A percentile compares a stretch with the other conserved stretches of the same genome.
phyloP scores from a whole-genome alignment of 2,888 invertebrate species.

The Galerucella pusilla region DNA sequence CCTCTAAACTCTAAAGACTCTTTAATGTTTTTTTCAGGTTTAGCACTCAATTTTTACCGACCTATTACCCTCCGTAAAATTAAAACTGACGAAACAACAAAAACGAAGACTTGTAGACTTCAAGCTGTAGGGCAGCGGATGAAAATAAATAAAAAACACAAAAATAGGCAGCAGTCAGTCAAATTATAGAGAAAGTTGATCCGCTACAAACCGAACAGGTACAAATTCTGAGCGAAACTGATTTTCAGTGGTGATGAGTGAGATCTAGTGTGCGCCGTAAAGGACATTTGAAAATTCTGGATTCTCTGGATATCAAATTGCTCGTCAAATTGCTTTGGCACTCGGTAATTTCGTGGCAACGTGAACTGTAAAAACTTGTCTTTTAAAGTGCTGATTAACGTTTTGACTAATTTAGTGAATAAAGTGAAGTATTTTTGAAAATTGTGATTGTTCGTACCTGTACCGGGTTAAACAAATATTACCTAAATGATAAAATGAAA shows the following conservation, averaged over 20 bases:
- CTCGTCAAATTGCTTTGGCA: too few relatives aligned
- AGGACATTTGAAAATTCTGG: conserved; percentile 15
- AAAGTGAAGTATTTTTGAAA: too few relatives aligned
- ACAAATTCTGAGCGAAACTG: conserved; percentile 41
- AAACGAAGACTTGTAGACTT: conserved; percentile 2
- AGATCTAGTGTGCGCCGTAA: conserved; percentile 17
- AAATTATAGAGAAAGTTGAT: conserved; percentile 21
- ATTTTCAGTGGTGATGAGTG: conserved; percentile 24
- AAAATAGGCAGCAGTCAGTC: conserved; percentile 3
- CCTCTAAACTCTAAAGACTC: too few relatives aligned
- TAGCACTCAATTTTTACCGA: conserved; percentile 6
- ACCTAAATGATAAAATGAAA: too few relatives aligned
- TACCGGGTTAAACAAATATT: too few relatives aligned
- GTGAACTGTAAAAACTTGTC: too few relatives aligned
- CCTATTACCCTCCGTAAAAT: not conserved
- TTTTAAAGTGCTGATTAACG: too few relatives aligned
- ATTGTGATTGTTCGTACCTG: too few relatives aligned
- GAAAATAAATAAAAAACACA: not conserved
- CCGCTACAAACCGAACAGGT: conserved; percentile 34
- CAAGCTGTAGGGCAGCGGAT: not conserved
- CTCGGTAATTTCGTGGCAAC: too few relatives aligned
- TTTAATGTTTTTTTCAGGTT: not conserved
- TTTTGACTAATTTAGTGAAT: too few relatives aligned
- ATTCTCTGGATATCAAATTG: not conserved
- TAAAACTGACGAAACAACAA: not conserved